Conservation (phyloP, 2,888 invertebrate species). For the Anorthoa munda region DNA sequence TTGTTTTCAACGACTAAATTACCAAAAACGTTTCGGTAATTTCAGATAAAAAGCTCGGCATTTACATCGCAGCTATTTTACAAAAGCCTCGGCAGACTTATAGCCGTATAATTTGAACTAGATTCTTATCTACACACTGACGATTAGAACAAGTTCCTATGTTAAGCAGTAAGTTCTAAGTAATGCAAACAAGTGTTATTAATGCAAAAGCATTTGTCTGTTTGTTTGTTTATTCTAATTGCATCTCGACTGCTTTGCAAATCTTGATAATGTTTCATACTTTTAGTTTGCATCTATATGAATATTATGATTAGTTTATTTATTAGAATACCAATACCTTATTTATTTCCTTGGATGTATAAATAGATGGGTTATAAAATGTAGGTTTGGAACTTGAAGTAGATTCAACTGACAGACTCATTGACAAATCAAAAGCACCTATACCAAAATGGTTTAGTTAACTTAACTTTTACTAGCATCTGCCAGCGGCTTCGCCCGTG, state of each 20-base stretch:
- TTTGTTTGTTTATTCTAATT: slow-evolving; percentile 57
- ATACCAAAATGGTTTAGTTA: no score
- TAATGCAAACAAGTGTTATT: slow-evolving; percentile 36
- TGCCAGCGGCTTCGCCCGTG: no score
- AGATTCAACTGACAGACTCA: no score
- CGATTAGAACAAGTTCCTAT: slow-evolving; percentile 42
- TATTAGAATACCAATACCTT: neutral
- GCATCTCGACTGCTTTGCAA: slow-evolving; percentile 17
- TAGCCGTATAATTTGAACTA: slow-evolving; percentile 53
- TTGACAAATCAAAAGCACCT: no score
- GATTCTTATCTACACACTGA: slow-evolving; percentile 60
- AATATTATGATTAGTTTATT: slow-evolving; percentile 19
- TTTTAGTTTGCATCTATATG: slow-evolving; percentile 24
- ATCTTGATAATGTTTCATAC: slow-evolving; percentile 28
- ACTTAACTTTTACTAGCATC: no score
- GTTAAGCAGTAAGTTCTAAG: slow-evolving; percentile 31
- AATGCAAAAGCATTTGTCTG: slow-evolving; percentile 50
- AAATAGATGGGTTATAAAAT: neutral
- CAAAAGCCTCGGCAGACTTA: slow-evolving; percentile 31
- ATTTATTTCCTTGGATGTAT: neutral
- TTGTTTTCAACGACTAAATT: neutral
- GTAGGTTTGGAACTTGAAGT: no score
- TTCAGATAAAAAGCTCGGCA: slow-evolving; percentile 17
- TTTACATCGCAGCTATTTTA: slow-evolving; percentile 42
- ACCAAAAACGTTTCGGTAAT: neutral